Evolutionary conservation across 2,113 vertebrate species (phyloP), one percentile per base, ranked within the genome.

Genomic region (Clupea harengus): DNA sequence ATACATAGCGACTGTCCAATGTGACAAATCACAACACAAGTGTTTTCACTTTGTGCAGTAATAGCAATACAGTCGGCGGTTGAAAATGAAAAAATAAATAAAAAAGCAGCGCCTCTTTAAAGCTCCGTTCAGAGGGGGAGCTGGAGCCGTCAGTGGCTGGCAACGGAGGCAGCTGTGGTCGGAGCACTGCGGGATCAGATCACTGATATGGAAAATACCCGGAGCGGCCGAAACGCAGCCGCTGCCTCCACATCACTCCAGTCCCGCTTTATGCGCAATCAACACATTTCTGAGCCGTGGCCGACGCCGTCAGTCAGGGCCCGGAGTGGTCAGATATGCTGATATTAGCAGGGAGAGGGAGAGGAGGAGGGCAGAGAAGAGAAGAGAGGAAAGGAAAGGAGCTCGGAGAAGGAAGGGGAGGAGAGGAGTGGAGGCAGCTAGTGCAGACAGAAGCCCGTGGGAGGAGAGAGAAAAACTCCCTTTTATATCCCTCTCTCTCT

Each of bases 341-440:
- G 78, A 87, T 78, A 39, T 78, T 78, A 78, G 72, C 72, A 78
- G 32, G 32, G 83, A 86, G 72, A 78, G 32, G 72, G 4, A 32
- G 72, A 78, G 72, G 91, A 90, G 91, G 92, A 93, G 89, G 89
- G 91, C 89, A 87, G 88, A 91, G 90, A 87, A 82, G 83, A 83
- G 78, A 54, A 60, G 82, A 84, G 86, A 44, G 8, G 72, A 15
- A 5, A 39, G 72, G 28, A 44, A 32, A 78, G n/a, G n/a, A 72
- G 64, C 10, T 3, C 0, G 6, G 64, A 17, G 25, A 32, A 32
- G 45, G 57, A 45, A 3, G 2, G 10, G 20, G 83, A 47, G 60
- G 39, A 47, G 10, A 39, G 67, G 91, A 52, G 83, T 46, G 45
- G 18, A 87, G 84, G 64, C 82, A 82, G 84, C 81, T 84, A 88